Evolutionary conservation across 2,888 invertebrate species (phyloP).

Genomic region (Loripinus fragilis): DNA sequence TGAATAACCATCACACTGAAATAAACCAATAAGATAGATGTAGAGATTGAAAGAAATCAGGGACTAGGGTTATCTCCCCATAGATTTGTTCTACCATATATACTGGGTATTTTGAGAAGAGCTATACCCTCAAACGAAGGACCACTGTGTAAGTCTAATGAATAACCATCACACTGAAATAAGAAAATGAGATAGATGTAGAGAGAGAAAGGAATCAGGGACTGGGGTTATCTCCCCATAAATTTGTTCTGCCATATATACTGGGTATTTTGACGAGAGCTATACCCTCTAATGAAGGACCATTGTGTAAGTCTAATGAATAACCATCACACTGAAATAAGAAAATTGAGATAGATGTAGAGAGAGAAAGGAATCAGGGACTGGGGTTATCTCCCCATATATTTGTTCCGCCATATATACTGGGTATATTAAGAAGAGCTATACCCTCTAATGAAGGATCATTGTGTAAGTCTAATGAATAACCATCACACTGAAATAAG

Average conservation of each 20-base stretch:
- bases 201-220: too few species aligned
- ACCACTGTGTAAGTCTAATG: slow-evolving; percentile 95
- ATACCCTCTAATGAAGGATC: slow-evolving; percentile 97
- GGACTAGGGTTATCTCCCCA: slow-evolving; percentile 90
- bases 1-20: slow-evolving; percentile 95
- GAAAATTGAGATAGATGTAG: too few species aligned
- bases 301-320: slow-evolving; percentile 95
- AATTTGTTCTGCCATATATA: slow-evolving; percentile 98
- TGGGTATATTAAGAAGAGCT: slow-evolving; percentile 97
- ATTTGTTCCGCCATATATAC: slow-evolving; percentile 98
- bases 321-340: slow-evolving; percentile 94
- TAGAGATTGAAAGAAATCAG: too few species aligned
- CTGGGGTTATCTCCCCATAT: slow-evolving; percentile 89
- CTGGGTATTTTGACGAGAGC: slow-evolving; percentile 98
- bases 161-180: slow-evolving; percentile 94
- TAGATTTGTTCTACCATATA: slow-evolving; percentile 98
- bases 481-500: slow-evolving; percentile 92
- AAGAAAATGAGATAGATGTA: too few species aligned
- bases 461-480: slow-evolving; percentile 94
- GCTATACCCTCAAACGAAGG: slow-evolving; percentile 97
- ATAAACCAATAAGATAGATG: too few species aligned
- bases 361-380: too few species aligned
- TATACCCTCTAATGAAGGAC: slow-evolving; percentile 96
- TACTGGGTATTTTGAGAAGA: slow-evolving; percentile 97
- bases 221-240: slow-evolving; percentile 90